Evolutionary conservation across 2,888 invertebrate species (phyloP).

Genomic region (Apodemia zela): DNA sequence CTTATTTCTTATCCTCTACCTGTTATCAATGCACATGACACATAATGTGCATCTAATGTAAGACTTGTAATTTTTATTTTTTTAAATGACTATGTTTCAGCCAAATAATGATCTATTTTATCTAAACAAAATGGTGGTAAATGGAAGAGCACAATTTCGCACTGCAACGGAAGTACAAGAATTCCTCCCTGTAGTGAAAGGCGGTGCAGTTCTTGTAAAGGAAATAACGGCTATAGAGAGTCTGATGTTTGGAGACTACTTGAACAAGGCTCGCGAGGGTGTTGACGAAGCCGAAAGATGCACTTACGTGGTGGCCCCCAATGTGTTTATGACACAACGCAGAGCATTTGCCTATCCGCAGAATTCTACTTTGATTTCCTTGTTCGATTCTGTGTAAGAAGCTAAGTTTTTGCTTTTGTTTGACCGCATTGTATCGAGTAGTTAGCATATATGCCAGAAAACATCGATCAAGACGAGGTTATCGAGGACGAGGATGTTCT

Average conservation of each 20-base stretch:
- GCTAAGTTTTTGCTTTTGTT: neutral
- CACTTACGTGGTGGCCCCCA: constrained; percentile 87
- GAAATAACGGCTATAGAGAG: constrained; percentile 85
- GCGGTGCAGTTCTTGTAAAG: constrained; percentile 77
- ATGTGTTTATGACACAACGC: constrained; percentile 82
- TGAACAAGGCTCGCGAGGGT: constrained; percentile 77
- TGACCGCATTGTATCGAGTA: no score
- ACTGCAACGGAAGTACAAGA: constrained; percentile 44
- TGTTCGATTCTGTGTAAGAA: constrained; percentile 87
- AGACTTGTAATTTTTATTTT: no score
- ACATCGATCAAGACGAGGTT: no score
- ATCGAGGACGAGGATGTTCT: no score
- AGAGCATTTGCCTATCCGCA: constrained; percentile 87
- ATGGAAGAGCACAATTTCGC: constrained; percentile 59
- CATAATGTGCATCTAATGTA: no score
- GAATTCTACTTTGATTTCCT: constrained; percentile 77
- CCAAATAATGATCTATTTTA: constrained; percentile 60
- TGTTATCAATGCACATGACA: no score
- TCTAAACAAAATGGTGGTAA: constrained; percentile 62
- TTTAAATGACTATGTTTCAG: no score
- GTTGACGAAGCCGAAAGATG: constrained; percentile 84
- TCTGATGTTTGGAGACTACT: constrained; percentile 86
- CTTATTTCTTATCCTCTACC: no score
- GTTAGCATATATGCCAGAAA: no score
- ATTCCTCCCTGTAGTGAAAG: constrained; percentile 51